A percentile compares a stretch with the other conserved stretches of the same genome.
Evolutionary conservation across 2,113 vertebrate genomes (phyloP).

Genomic region (Neoarius graeffei): DNA sequence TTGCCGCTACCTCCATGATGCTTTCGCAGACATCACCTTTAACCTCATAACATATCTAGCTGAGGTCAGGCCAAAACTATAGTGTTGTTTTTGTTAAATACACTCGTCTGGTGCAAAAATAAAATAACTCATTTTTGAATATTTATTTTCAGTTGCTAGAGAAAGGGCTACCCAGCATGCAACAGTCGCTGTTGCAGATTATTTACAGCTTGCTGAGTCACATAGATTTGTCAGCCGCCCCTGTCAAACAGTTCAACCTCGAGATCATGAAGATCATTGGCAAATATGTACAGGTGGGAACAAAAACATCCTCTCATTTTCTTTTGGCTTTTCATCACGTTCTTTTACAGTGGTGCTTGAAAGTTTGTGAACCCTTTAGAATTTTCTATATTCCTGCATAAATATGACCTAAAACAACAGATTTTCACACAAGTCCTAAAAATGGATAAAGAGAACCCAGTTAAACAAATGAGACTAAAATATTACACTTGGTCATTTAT

Average conservation of each 20-base stretch:
- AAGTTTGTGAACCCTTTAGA: no score
- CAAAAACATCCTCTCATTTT: background rate
- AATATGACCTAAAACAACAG: no score
- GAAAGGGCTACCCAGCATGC: constrained; percentile 94
- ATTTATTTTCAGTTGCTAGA: constrained; percentile 81
- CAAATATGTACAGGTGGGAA: constrained; percentile 95
- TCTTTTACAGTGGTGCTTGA: background rate
- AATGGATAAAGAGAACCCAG: no score
- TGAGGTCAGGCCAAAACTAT: constrained; percentile 75
- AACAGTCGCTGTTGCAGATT: constrained; percentile 93
- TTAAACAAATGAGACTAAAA: no score
- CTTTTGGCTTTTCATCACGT: background rate
- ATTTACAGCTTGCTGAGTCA: constrained; percentile 96
- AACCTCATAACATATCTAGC: constrained; percentile 94
- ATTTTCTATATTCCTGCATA: no score
- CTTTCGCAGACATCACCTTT: constrained; percentile 91
- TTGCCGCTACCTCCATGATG: constrained; percentile 94
- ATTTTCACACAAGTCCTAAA: no score
- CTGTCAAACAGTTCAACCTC: constrained; percentile 96
- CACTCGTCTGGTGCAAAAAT: background rate
- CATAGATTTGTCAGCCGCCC: constrained; percentile 90
- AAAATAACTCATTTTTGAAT: background rate
- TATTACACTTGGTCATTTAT: no score
- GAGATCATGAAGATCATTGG: constrained; percentile 98
- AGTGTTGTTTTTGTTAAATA: background rate